Evolutionary conservation across 2,797 vertebrate genomes (phyloP), one percentile per base, ranked within the genome.

Genomic region (Sebastes trivittatus): DNA sequence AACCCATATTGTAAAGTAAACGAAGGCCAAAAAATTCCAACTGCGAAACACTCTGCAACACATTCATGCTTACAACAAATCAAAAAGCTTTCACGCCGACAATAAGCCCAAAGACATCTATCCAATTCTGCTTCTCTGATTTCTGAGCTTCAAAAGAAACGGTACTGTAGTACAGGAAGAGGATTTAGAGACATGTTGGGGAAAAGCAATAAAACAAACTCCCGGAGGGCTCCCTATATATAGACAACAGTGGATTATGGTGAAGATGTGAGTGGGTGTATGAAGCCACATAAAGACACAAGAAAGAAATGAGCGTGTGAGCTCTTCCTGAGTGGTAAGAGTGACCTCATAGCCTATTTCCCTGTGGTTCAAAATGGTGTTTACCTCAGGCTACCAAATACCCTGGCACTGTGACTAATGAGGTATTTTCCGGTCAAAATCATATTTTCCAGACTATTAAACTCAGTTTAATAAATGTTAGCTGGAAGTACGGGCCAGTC

Each of bases 241-340:
- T 68, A 92, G 76, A 81, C 81, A 81, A 85, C 68, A 77, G 75
- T 63, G 63, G 76, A 90, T 88, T 84, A 90, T 56, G 82, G 73
- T 77, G 78, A 49, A 72, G 70, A 83, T 49, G 61, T 80, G 81
- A 70, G 88, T 89, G 87, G 84, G 87, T 34, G 91, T 75, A 34
- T 30, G n/a, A 87, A 81, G 81, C 66, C 59, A 77, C 75, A 82
- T 14, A 23, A 81, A 81, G 77, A 78, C 72, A 60, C 22, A 75
- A 72, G 52, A 72, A 70, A 72, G 32, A 81, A 74, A 70, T 56
- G n/a, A 79, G 70, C 25, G 6, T 60, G 72, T 56, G 69, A 73
- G 67, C 68, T 71, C 62, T 30, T 86, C 83, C 83, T 90, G 63
- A 70, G 75, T 85, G 70, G 32, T 56, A 18, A 72, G 74, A 64